phyloP scores from a whole-genome alignment of 1,140 invertebrate genomes.

The Drosophila ambigua region DNA sequence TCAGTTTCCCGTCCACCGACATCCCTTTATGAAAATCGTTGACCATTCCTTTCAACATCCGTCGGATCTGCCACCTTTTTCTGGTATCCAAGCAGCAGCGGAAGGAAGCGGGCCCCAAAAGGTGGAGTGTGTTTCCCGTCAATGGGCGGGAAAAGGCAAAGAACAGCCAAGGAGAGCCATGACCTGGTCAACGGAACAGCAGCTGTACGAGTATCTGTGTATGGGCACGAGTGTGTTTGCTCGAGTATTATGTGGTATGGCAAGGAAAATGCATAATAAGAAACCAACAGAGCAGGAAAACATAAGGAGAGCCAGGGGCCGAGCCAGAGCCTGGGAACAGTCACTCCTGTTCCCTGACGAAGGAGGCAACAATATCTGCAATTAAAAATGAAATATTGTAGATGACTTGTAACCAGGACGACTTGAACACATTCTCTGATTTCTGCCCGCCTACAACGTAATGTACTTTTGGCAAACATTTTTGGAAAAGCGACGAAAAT shows the following conservation, averaged over 20 bases:
- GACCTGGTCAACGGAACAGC: conserved; percentile 39
- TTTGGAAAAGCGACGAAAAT: no score
- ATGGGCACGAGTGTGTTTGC: neutral
- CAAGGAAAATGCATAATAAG: conserved; percentile 63
- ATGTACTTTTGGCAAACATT: no score
- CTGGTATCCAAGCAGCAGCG: conserved; percentile 12
- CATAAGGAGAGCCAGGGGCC: conserved; percentile 14
- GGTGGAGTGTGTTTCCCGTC: conserved; percentile 42
- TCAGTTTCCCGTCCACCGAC: no score
- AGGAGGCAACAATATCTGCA: no score
- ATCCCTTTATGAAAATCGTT: conserved; percentile 19
- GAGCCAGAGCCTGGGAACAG: neutral
- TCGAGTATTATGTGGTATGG: neutral
- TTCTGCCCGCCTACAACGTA: no score
- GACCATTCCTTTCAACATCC: conserved; percentile 38
- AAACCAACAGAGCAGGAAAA: conserved; percentile 29
- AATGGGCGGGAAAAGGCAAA: conserved; percentile 31
- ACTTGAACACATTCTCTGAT: no score
- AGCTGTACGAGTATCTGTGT: conserved; percentile 2
- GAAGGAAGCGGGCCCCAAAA: conserved; percentile 49
- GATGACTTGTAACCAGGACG: no score
- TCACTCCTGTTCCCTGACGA: no score
- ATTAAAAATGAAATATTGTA: no score
- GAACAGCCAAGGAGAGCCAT: conserved; percentile 5
- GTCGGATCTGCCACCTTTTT: neutral